Evolutionary conservation across 2,888 invertebrate species (phyloP).

Genomic region (Pocota personata): DNA sequence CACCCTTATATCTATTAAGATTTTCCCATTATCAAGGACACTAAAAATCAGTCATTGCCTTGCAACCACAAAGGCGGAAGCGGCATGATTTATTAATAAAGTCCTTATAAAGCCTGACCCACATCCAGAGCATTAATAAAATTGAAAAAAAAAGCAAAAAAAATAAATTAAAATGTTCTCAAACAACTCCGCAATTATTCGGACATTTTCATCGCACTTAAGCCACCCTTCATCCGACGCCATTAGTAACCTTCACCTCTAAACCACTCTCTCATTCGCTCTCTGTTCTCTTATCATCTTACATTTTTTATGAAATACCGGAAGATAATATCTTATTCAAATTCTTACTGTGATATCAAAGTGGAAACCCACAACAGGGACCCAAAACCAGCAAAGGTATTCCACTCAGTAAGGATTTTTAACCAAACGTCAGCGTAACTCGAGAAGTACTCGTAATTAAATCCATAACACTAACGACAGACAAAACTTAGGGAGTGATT

Average conservation of each 20-base stretch:
- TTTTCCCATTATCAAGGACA: neutral
- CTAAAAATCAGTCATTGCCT: neutral
- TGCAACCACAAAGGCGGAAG: neutral
- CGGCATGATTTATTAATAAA: slow-evolving; percentile 21
- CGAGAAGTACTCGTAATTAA: slow-evolving; percentile 59
- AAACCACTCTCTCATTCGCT: neutral
- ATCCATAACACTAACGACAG: slow-evolving; percentile 41
- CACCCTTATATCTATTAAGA: neutral
- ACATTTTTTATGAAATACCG: slow-evolving; percentile 8
- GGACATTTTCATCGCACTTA: slow-evolving; percentile 24
- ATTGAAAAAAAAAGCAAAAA: slow-evolving; percentile 1
- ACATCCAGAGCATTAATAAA: slow-evolving; percentile 21
- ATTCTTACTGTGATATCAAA: slow-evolving; percentile 5
- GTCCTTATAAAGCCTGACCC: neutral
- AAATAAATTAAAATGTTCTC: neutral
- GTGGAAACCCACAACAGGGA: slow-evolving; percentile 6
- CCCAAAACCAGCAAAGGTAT: slow-evolving; percentile 15
- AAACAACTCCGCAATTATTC: slow-evolving; percentile 30
- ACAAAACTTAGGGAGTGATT: slow-evolving; percentile 49
- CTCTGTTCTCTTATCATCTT: neutral
- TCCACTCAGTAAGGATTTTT: slow-evolving; percentile 12
- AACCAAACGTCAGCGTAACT: slow-evolving; percentile 48
- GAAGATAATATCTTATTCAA: slow-evolving; percentile 27
- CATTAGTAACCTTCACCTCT: slow-evolving; percentile 18
- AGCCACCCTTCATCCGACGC: neutral